phyloP scores from a whole-genome alignment of 2,888 invertebrate species.

The Phrixothrix hirtus region DNA sequence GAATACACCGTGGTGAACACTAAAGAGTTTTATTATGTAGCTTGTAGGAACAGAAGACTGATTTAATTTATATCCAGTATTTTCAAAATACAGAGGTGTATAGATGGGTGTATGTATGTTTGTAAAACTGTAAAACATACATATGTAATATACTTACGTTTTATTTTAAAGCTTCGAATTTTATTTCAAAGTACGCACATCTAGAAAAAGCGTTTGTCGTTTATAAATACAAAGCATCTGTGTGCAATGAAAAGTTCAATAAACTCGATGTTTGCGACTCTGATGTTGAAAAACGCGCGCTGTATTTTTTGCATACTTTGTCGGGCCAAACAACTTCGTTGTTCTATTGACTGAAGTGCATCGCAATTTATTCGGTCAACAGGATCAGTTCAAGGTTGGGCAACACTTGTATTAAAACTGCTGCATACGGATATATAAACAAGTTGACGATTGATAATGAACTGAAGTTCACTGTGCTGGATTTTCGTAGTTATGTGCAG shows the following conservation, averaged over 20 bases:
- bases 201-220: too few relatives aligned
- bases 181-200: too few relatives aligned
- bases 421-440: background rate
- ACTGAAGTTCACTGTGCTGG: conserved; percentile 9
- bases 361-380: conserved; percentile 32
- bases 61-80: too few relatives aligned
- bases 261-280: conserved; percentile 28
- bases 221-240: conserved; percentile 25
- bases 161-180: too few relatives aligned
- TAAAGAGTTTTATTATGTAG: too few relatives aligned
- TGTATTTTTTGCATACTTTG: conserved; percentile 31
- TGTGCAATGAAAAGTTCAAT: conserved; percentile 23
- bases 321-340: conserved; percentile 31
- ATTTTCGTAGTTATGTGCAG: conserved; percentile 19
- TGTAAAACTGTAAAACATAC: too few relatives aligned
- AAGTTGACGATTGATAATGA: conserved; percentile 26
- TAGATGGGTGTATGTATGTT: too few relatives aligned
- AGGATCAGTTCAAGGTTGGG: conserved; percentile 29
- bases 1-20: too few relatives aligned
- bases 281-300: conserved; percentile 22
- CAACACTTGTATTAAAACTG: conserved; percentile 5
- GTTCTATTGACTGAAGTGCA: conserved; percentile 34
- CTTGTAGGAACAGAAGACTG: too few relatives aligned
- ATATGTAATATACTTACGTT: too few relatives aligned
- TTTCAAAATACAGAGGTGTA: too few relatives aligned